phyloP scores from a whole-genome alignment of 2,797 vertebrate genomes.

The Pampus argenteus region DNA sequence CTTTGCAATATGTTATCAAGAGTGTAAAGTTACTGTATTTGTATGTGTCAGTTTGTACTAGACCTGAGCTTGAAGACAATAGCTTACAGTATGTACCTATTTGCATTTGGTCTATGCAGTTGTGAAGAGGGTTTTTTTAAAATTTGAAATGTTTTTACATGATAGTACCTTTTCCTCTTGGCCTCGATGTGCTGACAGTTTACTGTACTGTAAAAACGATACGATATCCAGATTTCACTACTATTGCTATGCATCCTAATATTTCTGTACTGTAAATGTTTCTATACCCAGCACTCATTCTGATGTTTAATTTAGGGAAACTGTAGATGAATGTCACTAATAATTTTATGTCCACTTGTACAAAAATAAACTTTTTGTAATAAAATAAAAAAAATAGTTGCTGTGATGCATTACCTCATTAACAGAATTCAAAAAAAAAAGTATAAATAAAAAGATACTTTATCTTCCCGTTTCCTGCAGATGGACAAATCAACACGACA shows the following conservation, averaged over 20 bases:
- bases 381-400: conserved; percentile 54
- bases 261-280: conserved; percentile 80
- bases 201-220: conserved; percentile 65
- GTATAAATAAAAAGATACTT: too few species aligned
- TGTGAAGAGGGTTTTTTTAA: conserved; percentile 52
- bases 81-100: conserved; percentile 38
- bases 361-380: conserved; percentile 79
- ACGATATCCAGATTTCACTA: conserved; percentile 59
- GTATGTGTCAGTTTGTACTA: conserved; percentile 62
- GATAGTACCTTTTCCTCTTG: conserved; percentile 43
- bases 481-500: not conserved
- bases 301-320: conserved; percentile 74
- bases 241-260: conserved; percentile 80
- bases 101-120: conserved; percentile 75
- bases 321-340: conserved; percentile 80
- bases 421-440: too few species aligned
- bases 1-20: conserved; percentile 18
- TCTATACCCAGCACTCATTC: conserved; percentile 73
- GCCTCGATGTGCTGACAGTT: conserved; percentile 49
- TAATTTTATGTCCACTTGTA: conserved; percentile 75
- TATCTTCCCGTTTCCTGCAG: too few species aligned
- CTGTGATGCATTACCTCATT: conserved; percentile 1
- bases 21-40: conserved; percentile 50
- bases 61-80: conserved; percentile 33
- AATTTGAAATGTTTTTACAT: conserved; percentile 60